Evolutionary conservation across 2,888 invertebrate genomes (phyloP).

Genomic region (Pseudoips prasinana): DNA sequence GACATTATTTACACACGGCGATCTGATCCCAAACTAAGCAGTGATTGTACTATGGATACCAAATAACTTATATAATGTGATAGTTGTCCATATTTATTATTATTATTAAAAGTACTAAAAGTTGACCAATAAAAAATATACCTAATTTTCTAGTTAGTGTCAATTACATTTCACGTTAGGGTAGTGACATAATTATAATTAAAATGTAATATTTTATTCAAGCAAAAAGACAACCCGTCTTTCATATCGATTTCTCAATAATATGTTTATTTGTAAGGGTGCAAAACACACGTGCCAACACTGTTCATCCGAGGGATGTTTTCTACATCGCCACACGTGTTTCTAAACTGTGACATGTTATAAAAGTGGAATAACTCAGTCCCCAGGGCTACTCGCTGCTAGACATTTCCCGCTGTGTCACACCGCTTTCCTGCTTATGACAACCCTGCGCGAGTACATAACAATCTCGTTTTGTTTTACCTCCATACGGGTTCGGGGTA

Average conservation of each 20-base stretch:
- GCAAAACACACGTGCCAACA: constrained; percentile 21
- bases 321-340: constrained; percentile 53
- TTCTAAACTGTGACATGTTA: constrained; percentile 49
- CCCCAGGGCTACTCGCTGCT: constrained; percentile 41
- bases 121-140: constrained; percentile 3
- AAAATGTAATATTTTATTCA: too few species aligned
- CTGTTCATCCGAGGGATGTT: constrained; percentile 29
- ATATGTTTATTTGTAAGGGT: too few species aligned
- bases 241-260: too few species aligned
- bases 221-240: too few species aligned
- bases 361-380: constrained; percentile 42
- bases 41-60: too few species aligned
- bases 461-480: constrained; percentile 46
- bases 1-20: too few species aligned
- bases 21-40: too few species aligned
- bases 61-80: too few species aligned
- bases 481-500: constrained; percentile 24
- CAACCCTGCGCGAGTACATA: constrained; percentile 58
- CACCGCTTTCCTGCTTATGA: constrained; percentile 50
- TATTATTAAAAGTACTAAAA: constrained; percentile 26
- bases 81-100: not conserved
- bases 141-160: too few species aligned
- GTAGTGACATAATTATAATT: too few species aligned
- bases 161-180: too few species aligned
- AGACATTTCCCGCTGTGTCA: constrained; percentile 43